These are phyloP conservation scores for Channa striata DNA, from an alignment of 2,797 vertebrate species.

Conservation along the genomic window DNA sequence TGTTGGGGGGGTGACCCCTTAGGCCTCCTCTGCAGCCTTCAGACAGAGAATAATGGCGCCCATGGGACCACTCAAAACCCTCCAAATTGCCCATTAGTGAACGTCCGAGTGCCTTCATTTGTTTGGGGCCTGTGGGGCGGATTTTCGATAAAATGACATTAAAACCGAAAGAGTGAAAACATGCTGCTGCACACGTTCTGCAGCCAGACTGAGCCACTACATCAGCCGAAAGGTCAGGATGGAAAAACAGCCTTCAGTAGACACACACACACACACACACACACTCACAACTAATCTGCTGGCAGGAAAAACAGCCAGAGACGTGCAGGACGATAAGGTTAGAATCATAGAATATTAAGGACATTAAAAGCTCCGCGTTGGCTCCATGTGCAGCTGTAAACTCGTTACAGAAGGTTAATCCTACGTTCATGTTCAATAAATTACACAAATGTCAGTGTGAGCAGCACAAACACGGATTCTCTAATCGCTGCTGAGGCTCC, in stretches of 20 bases:
- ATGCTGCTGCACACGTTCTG: neutral
- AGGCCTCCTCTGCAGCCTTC: slow-evolving; percentile 13
- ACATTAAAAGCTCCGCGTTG: too few relatives aligned
- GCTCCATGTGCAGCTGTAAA: too few relatives aligned
- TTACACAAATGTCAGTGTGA: neutral
- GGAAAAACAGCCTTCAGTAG: slow-evolving; percentile 8
- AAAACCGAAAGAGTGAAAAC: neutral
- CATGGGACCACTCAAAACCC: slow-evolving; percentile 31
- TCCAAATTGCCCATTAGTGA: slow-evolving; percentile 40
- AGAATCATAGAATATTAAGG: too few relatives aligned
- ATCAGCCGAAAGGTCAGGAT: slow-evolving; percentile 33
- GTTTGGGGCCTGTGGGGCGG: slow-evolving; percentile 4
- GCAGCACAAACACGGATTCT: neutral
- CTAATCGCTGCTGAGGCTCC: too few relatives aligned
- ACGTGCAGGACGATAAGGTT: too few relatives aligned
- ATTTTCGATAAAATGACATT: neutral
- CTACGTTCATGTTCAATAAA: neutral
- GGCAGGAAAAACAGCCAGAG: neutral
- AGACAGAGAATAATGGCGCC: slow-evolving; percentile 40
- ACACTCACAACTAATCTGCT: neutral
- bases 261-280: too few relatives aligned
- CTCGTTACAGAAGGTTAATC: too few relatives aligned
- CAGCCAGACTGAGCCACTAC: slow-evolving; percentile 20
- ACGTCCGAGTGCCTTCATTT: slow-evolving; percentile 14
- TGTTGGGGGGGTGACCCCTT: slow-evolving; percentile 19